Evolutionary conservation across 2,888 invertebrate species (phyloP), one percentile per base, ranked within the genome.

Genomic region (Euplagia quadripunctaria): DNA sequence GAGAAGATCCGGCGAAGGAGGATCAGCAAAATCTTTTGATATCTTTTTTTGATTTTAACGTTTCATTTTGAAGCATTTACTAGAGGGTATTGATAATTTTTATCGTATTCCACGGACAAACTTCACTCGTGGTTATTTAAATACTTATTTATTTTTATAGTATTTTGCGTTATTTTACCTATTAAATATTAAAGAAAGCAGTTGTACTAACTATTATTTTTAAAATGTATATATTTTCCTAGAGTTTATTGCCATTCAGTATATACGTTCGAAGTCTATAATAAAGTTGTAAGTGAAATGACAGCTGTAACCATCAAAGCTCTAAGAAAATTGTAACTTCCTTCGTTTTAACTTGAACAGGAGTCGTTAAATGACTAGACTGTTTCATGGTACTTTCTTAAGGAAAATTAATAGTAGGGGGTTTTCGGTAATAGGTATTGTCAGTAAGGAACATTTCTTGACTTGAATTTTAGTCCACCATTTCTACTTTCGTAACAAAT

Each of bases 301-400:
- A 81, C 83, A 81, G 74, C 72, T 79, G 76, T 70, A 73, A 74
- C 68, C 55, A 70, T 71, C 70, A 55, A 43, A 71, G 63, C 49
- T 31, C 73, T 67, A 43, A 72, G 73, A 41, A 70, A 78, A 78
- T 71, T 72, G 66, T 43, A 64, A 65, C 55, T 71, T 66, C 65
- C 64, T 68, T 68, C 67, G 41, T 65, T 72, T 61, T 67, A 70
- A 61, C 42, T 76, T 63, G 63, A 74, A 73, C 78, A 76, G 46
- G 63, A 73, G 64, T 67, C 20, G 46, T 58, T 68, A 66, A 75
- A 70, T 76, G 55, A 43, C 46, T 73, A 58, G 68, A 79, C 31
- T 74, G 46, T 70, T 70, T 49, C 14, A 76, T 63, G 55, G 77
- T 72, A 76, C 74, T 82, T 79, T 72, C 68, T 66, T 20, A 16